These are phyloP conservation scores for Podarcis lilfordi DNA, from an alignment of 2,797 vertebrate genomes.

Conservation along the genomic window DNA sequence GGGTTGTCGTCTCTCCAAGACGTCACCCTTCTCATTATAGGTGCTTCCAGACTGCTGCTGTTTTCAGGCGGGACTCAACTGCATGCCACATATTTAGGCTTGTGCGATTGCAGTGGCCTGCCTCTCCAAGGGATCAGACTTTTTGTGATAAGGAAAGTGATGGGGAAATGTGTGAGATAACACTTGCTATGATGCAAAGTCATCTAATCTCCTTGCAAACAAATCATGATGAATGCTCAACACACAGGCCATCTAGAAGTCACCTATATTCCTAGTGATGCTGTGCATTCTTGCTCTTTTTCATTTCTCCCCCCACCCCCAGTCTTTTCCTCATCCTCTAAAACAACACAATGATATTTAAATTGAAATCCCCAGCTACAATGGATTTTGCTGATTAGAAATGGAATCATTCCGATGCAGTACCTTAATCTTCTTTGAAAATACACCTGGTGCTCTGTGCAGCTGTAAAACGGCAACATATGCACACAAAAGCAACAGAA, in stretches of 20 bases:
- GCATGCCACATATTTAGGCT: no score
- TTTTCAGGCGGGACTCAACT: no score
- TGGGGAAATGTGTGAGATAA: no score
- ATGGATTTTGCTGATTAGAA: constrained; percentile 63
- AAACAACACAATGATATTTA: constrained; percentile 62
- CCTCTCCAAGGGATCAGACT: no score
- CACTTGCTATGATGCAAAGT: no score
- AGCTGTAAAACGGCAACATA: constrained; percentile 51
- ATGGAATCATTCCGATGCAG: constrained; percentile 46
- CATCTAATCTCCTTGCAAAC: no score
- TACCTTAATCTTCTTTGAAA: constrained; percentile 63
- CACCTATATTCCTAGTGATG: not conserved
- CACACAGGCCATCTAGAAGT: no score
- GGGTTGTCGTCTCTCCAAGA: not conserved
- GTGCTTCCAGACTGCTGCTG: no score
- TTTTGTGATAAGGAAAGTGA: no score
- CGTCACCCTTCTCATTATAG: not conserved
- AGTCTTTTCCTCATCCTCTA: constrained; percentile 51
- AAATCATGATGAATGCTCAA: no score
- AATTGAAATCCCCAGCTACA: constrained; percentile 53
- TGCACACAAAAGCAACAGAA: not conserved
- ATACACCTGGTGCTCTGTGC: not conserved
- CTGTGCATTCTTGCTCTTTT: constrained; percentile 5
- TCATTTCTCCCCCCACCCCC: not conserved
- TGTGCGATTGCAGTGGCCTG: no score